These are phyloP conservation scores for Atta cephalotes DNA, from an alignment of 1,140 invertebrate species.

Conservation along the genomic window DNA sequence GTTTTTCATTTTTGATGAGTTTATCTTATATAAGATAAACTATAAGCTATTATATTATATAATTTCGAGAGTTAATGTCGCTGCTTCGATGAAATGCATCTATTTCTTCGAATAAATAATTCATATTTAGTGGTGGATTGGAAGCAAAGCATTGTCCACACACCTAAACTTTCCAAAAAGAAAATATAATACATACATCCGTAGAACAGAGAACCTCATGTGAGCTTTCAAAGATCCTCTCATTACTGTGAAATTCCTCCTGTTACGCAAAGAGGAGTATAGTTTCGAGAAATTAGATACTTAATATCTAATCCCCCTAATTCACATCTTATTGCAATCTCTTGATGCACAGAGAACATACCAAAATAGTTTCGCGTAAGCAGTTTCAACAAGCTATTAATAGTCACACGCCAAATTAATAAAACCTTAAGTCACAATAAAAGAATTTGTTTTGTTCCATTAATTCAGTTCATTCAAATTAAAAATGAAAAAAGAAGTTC, in stretches of 20 bases:
- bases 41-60: not conserved
- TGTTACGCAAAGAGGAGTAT: not conserved
- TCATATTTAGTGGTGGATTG: not conserved
- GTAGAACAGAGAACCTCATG: not conserved
- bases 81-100: not conserved
- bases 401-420: constrained; percentile 26
- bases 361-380: not conserved
- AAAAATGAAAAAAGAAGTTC: not conserved
- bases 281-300: constrained; percentile 1
- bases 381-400: constrained; percentile 13
- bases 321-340: constrained; percentile 7
- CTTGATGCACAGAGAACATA: not conserved
- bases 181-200: not conserved
- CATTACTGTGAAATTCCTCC: constrained; percentile 21
- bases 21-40: no score
- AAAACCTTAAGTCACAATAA: not conserved
- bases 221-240: constrained; percentile 7
- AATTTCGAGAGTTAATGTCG: not conserved
- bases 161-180: not conserved
- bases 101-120: not conserved
- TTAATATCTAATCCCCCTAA: constrained; percentile 23
- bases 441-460: not conserved
- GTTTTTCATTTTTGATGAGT: not conserved
- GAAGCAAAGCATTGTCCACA: not conserved
- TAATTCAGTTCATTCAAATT: not conserved